Evolutionary conservation across 1,140 invertebrate genomes (phyloP).

Genomic region (Hylyphantes graminicola): DNA sequence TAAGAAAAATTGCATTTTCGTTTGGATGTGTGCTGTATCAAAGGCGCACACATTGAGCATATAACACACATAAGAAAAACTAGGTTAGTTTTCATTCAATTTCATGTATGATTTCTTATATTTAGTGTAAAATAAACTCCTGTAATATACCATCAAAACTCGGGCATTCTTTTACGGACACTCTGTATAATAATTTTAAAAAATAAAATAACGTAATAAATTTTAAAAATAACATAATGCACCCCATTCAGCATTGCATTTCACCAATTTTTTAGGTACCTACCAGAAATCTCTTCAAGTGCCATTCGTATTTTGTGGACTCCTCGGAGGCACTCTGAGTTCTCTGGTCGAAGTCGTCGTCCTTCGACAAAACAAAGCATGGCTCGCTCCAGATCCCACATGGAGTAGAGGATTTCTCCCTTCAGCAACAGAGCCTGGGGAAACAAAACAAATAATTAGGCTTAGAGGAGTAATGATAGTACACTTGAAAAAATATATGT

Average conservation of each 20-base stretch:
- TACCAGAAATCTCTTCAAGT: constrained; percentile 49
- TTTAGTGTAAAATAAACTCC: too few species aligned
- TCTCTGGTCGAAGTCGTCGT: constrained; percentile 18
- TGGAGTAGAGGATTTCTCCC: constrained; percentile 35
- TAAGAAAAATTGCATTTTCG: too few species aligned
- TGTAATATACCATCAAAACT: too few species aligned
- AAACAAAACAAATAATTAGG: not conserved
- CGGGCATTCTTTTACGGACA: too few species aligned
- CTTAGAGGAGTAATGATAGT: too few species aligned
- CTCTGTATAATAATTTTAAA: not conserved
- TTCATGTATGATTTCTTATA: too few species aligned
- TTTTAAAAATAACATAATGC: not conserved
- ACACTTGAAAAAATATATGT: too few species aligned
- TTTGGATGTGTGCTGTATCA: too few species aligned
- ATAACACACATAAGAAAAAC: too few species aligned
- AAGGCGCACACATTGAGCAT: too few species aligned
- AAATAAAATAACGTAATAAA: not conserved
- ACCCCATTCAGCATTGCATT: not conserved
- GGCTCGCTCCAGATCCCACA: constrained; percentile 42
- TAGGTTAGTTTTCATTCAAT: too few species aligned
- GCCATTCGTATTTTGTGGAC: constrained; percentile 49
- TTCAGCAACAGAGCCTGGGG: constrained; percentile 35
- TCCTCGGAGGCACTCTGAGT: constrained; percentile 24
- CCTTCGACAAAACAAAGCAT: constrained; percentile 52
- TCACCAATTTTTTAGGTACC: not conserved